These are phyloP conservation scores for Lagorchestes hirsutus DNA, from an alignment of 2,797 vertebrate species.

Conservation along the genomic window DNA sequence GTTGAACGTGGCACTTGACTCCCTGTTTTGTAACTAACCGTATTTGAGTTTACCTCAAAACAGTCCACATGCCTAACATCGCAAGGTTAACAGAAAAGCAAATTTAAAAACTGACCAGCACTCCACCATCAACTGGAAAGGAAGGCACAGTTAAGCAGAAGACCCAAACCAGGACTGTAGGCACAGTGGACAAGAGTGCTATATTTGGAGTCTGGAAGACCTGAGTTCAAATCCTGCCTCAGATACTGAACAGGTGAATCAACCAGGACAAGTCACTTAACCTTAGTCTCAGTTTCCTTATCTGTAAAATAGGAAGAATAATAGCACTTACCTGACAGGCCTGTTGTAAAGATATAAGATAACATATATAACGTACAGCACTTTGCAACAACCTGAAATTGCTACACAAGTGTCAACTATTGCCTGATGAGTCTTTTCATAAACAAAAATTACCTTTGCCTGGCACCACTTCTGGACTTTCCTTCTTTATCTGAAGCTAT, in stretches of 20 bases:
- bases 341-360: background rate
- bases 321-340: constrained; percentile 10
- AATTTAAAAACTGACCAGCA: constrained; percentile 15
- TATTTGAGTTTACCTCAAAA: background rate
- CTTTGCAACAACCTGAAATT: background rate
- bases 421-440: constrained; percentile 46
- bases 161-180: background rate
- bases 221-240: background rate
- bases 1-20: background rate
- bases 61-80: constrained; percentile 4
- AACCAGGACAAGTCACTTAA: background rate
- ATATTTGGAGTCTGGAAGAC: constrained; percentile 12
- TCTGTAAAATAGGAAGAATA: constrained; percentile 40
- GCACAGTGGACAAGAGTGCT: background rate
- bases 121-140: constrained; percentile 14
- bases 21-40: background rate
- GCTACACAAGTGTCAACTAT: background rate
- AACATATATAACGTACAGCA: background rate
- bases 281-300: constrained; percentile 13
- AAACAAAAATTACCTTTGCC: constrained; percentile 46
- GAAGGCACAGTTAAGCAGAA: constrained; percentile 11
- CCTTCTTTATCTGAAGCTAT: constrained; percentile 13
- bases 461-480: background rate
- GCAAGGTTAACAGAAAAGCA: constrained; percentile 19
- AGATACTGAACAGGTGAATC: background rate